These are phyloP conservation scores for Zaprionus ornatus DNA, from an alignment of 1,140 invertebrate species.

Conservation along the genomic window DNA sequence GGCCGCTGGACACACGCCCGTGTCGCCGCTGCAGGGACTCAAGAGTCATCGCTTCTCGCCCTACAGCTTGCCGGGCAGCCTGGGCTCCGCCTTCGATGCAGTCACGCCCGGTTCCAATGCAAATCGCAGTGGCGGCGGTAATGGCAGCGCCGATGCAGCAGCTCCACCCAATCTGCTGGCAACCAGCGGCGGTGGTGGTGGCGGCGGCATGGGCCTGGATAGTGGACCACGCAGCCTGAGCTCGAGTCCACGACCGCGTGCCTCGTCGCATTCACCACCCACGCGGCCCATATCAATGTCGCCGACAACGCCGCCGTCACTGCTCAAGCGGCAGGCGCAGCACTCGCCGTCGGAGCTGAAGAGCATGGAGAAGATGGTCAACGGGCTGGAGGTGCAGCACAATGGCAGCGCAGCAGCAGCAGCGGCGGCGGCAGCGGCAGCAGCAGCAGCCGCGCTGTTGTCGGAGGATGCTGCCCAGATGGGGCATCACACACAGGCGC, in stretches of 20 bases:
- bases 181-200: conserved; percentile 8
- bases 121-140: conserved; percentile 61
- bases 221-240: conserved; percentile 86
- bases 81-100: conserved; percentile 93
- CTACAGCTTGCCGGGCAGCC: conserved; percentile 89
- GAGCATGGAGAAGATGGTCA: conserved; percentile 98
- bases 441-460: conserved; percentile 53
- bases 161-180: conserved; percentile 39
- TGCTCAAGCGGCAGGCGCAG: conserved; percentile 66
- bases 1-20: conserved; percentile 86
- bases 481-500: conserved; percentile 57
- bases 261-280: conserved; percentile 86
- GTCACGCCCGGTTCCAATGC: conserved; percentile 88
- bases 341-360: conserved; percentile 91
- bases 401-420: conserved; percentile 72
- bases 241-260: conserved; percentile 87
- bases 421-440: conserved; percentile 45
- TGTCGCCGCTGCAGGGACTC: conserved; percentile 85
- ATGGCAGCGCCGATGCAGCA: conserved; percentile 43
- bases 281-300: conserved; percentile 85
- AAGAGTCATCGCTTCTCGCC: conserved; percentile 89
- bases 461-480: conserved; percentile 60
- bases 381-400: conserved; percentile 92
- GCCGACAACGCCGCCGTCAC: conserved; percentile 84
- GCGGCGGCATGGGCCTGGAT: conserved; percentile 51